These are phyloP conservation scores for Cuculus canorus DNA, from an alignment of 2,797 vertebrate genomes.

Conservation along the genomic window DNA sequence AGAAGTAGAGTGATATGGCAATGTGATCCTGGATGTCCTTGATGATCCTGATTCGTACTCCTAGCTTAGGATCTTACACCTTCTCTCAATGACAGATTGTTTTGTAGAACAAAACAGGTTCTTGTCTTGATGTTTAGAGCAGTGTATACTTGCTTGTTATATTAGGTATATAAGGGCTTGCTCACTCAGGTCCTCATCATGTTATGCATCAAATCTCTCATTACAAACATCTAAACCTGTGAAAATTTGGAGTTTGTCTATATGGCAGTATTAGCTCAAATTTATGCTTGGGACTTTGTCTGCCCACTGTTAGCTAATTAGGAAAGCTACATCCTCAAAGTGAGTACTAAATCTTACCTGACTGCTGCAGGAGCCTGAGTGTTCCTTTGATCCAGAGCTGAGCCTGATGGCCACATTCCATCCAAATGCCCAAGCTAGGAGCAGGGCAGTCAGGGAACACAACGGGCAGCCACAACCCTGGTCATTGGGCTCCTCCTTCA, in stretches of 20 bases:
- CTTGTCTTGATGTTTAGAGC: neutral
- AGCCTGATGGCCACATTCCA: neutral
- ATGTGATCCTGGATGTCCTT: neutral
- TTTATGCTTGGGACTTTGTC: neutral
- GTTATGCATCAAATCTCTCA: neutral
- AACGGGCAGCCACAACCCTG: accelerated
- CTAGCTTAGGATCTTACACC: accelerated
- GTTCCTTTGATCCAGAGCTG: neutral
- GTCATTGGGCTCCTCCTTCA: neutral
- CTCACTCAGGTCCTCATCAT: neutral
- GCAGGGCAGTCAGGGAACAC: neutral
- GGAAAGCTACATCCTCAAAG: neutral
- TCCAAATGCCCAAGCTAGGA: neutral
- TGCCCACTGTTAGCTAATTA: neutral
- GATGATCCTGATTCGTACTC: neutral
- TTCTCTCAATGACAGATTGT: neutral
- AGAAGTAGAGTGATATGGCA: neutral
- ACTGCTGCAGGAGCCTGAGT: accelerated
- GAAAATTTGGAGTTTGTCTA: neutral
- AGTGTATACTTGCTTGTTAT: neutral
- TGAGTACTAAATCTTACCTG: neutral
- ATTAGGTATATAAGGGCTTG: neutral
- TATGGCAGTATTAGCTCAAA: neutral
- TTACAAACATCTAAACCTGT: neutral
- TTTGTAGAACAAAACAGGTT: neutral